Conservation (phyloP, 35 echinoderm and acorn worm genomes). For the Anneissia japonica region DNA sequence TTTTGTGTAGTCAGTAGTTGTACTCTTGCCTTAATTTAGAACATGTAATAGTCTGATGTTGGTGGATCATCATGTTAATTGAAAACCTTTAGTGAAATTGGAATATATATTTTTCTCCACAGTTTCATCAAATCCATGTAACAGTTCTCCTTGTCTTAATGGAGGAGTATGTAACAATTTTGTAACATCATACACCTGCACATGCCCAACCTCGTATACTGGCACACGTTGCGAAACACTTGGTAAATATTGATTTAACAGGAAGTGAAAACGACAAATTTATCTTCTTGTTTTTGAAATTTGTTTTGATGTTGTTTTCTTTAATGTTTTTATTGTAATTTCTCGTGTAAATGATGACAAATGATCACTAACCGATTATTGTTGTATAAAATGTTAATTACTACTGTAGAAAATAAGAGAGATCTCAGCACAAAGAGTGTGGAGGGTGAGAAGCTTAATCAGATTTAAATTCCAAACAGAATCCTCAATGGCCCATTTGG, state of each 20-base stretch:
- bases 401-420: neutral
- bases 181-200: neutral
- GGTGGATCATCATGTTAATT: too few relatives aligned
- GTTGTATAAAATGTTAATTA: neutral
- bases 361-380: neutral
- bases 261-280: neutral
- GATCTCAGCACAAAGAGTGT: neutral
- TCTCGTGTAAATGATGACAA: neutral
- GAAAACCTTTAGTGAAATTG: too few relatives aligned
- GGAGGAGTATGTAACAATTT: neutral
- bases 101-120: too few relatives aligned
- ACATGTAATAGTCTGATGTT: too few relatives aligned
- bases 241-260: neutral
- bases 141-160: conserved; percentile 9
- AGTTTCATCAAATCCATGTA: neutral
- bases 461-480: too few relatives aligned
- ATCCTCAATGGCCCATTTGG: too few relatives aligned
- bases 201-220: neutral
- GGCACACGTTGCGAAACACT: neutral
- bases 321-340: too few relatives aligned
- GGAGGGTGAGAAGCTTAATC: too few relatives aligned
- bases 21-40: too few relatives aligned
- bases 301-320: too few relatives aligned
- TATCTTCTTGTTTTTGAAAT: neutral
- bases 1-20: too few relatives aligned